Evolutionary conservation across 2,888 invertebrate species (phyloP).

Genomic region (Entomobrya multifasciata): DNA sequence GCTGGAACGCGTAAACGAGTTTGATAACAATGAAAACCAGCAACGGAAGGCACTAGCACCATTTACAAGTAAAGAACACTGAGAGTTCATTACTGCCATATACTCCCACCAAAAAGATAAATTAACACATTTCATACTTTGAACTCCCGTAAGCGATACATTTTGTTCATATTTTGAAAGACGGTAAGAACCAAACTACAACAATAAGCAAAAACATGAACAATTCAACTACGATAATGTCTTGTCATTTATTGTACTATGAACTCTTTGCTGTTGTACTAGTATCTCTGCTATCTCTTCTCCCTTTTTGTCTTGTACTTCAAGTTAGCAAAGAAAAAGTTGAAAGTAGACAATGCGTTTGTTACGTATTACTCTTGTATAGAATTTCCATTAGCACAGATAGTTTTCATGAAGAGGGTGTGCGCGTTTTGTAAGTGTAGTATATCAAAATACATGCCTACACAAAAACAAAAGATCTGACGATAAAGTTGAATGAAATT

Average conservation of each 20-base stretch:
- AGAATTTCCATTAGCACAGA: slow-evolving; percentile 30
- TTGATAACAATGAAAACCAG: slow-evolving; percentile 34
- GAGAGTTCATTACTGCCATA: slow-evolving; percentile 62
- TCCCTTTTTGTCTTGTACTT: slow-evolving; percentile 9
- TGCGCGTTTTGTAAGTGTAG: no score
- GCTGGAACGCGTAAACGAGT: slow-evolving; percentile 55
- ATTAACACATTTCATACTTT: not conserved
- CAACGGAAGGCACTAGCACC: not conserved
- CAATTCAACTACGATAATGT: not conserved
- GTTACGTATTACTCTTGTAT: slow-evolving; percentile 51
- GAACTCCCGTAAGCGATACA: not conserved
- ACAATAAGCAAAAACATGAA: not conserved
- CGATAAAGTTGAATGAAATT: slow-evolving; percentile 28
- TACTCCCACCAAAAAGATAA: not conserved
- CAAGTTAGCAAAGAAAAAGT: slow-evolving; percentile 39
- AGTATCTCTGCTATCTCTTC: not conserved
- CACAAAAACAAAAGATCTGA: no score
- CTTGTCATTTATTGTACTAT: not conserved
- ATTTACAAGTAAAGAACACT: slow-evolving; percentile 33
- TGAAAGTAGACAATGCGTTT: slow-evolving; percentile 52
- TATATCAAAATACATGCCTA: no score
- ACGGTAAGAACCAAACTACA: not conserved
- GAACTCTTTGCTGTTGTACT: not conserved
- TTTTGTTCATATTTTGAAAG: not conserved
- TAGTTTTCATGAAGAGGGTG: not conserved